phyloP scores from a whole-genome alignment of 2,113 vertebrate genomes.

The Drymodes brunneopygia region DNA sequence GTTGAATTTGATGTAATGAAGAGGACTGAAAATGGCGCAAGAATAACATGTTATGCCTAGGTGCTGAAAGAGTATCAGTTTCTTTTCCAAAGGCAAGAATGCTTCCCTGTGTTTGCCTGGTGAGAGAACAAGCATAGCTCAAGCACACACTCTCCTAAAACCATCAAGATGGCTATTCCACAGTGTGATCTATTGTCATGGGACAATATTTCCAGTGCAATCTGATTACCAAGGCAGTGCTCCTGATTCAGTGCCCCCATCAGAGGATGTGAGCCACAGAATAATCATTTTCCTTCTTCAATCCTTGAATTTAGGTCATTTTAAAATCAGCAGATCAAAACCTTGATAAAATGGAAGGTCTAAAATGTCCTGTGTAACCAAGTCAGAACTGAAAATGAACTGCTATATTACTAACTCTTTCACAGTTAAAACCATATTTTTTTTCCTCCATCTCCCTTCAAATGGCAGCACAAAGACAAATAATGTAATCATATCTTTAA shows the following conservation, averaged over 20 bases:
- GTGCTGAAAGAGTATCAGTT: not conserved
- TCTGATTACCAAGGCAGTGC: not conserved
- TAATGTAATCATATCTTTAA: conserved; percentile 14
- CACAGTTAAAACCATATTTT: not conserved
- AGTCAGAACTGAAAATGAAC: conserved; percentile 25
- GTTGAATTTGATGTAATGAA: not conserved
- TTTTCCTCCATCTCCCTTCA: not conserved
- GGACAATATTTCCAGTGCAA: conserved; percentile 42
- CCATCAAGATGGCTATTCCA: not conserved
- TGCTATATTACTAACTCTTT: not conserved
- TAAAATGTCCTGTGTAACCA: not conserved
- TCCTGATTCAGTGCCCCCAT: not conserved
- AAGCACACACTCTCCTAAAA: not conserved
- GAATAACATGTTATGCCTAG: not conserved
- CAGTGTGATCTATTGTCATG: conserved; percentile 27
- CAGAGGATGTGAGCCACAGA: not conserved
- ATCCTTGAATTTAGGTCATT: not conserved
- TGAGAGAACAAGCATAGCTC: not conserved
- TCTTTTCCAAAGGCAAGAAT: not conserved
- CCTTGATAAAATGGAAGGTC: conserved; percentile 11
- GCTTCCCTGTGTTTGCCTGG: not conserved
- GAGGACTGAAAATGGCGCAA: not conserved
- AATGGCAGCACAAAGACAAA: conserved; percentile 25
- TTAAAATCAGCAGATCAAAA: conserved; percentile 10
- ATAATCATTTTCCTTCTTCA: not conserved